phyloP scores from a whole-genome alignment of 2,797 vertebrate species.

The Leptatherina wallacei region DNA sequence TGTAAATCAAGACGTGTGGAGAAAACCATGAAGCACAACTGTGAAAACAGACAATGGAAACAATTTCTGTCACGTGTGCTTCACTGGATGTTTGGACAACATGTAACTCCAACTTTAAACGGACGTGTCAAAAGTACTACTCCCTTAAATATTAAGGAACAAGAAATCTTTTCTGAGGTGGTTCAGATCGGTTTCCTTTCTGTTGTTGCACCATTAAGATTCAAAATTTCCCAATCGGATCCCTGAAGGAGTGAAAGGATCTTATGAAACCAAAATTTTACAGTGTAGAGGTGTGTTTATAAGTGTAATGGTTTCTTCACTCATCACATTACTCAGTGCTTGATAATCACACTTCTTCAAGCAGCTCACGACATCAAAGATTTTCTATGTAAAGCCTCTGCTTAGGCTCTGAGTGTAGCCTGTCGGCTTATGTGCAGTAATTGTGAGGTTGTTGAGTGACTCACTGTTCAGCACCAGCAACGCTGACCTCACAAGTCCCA shows the following conservation, averaged over 20 bases:
- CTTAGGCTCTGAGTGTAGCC: constrained; percentile 20
- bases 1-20: constrained; percentile 44
- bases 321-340: constrained; percentile 11
- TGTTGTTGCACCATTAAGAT: neutral
- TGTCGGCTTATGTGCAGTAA: constrained; percentile 15
- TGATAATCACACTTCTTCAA: constrained; percentile 21
- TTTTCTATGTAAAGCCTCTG: constrained; percentile 10
- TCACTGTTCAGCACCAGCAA: constrained; percentile 4
- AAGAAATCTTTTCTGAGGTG: neutral
- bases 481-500: neutral
- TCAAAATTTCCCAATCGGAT: neutral
- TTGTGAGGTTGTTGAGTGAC: constrained; percentile 26
- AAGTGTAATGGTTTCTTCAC: neutral
- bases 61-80: neutral
- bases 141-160: neutral
- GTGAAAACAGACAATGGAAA: constrained; percentile 28
- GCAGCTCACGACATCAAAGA: constrained; percentile 17
- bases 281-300: neutral
- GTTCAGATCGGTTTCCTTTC: neutral
- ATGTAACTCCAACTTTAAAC: neutral
- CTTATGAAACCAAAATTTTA: neutral
- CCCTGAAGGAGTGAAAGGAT: neutral
- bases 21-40: constrained; percentile 37
- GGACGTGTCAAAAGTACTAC: neutral
- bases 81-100: neutral